Base-by-base conservation (phyloP, 2,113 vertebrate genomes). In the Cryptomyrus ogoouensis region DNA sequence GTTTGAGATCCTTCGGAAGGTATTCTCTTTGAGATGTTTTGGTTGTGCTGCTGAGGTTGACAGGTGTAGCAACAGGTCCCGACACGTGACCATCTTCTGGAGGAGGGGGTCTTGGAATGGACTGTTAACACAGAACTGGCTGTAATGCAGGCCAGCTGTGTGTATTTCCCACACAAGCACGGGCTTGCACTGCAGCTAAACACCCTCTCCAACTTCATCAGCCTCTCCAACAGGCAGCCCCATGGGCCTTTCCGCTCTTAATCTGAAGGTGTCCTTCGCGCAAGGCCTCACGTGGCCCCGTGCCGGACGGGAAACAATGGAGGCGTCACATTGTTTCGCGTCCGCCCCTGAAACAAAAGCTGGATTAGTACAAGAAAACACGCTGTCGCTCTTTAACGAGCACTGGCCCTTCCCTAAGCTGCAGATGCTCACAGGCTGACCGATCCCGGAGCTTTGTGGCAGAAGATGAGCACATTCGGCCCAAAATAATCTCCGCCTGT, bases 81-180 rank as follows among this genome's bases (percentile, higher is more conserved):
- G 27, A 52, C 70, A 80, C 46, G 13, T 1, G 31, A 77, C 27
- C 4, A 27, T 24, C 31, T 19, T 66, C 47, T 49, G 62, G 58
- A 70, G 88, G n/a, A 44, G 88, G 19, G 27, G 46, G 31, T 15
- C 24, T 15, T 17, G 66, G 19, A 17, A 24, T 24, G 58, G 21
- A 24, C 52, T 19, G 35, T 15, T 80, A 42, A 44, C 47, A 10
- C 56, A 10, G 27, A 31, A 7, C 88, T 31, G 44, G 70, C 27
- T 19, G 74, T 83, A 89, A 89, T 80, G 66, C 52, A 35, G 74
- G 44, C 88, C 88, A 80, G 88, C 62, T 77, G 74, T 83, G 35
- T 89, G 50, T 83, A 53, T 83, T 83, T 31, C 66, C n/a, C 47
- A 35, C 49, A 35, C 31, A 17, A 21, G 31, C 49, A 10, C 15